Percentiles rank a stretch among this genome's conserved stretches.
Conservation (phyloP, 2,888 invertebrate species). For the Endomychus coccineus region DNA sequence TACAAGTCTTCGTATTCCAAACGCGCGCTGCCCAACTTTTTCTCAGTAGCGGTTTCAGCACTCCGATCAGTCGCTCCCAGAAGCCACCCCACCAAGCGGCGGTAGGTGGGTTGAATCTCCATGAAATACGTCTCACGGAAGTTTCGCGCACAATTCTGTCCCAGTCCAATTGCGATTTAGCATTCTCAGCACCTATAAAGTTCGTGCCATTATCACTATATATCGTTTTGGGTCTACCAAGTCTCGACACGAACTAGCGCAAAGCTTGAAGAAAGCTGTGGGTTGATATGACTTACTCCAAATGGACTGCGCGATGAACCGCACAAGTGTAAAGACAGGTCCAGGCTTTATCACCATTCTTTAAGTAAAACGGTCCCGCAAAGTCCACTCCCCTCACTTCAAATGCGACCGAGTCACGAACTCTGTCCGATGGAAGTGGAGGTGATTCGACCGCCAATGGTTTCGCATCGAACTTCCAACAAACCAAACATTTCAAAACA, state of each 20-base stretch:
- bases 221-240: slow-evolving; percentile 32
- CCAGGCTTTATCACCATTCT: slow-evolving; percentile 28
- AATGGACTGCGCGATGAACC: slow-evolving; percentile 35
- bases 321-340: slow-evolving; percentile 24
- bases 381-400: too few species aligned
- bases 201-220: slow-evolving; percentile 31
- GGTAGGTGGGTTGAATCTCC: slow-evolving; percentile 25
- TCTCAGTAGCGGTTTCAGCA: slow-evolving; percentile 1
- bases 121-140: slow-evolving; percentile 21
- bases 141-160: slow-evolving; percentile 19
- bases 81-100: slow-evolving; percentile 8
- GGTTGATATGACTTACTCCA: slow-evolving; percentile 33
- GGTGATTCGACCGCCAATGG: too few species aligned
- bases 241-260: slow-evolving; percentile 31
- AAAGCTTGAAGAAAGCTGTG: slow-evolving; percentile 31
- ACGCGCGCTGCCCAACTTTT: slow-evolving; percentile 29
- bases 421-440: too few species aligned
- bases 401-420: too few species aligned
- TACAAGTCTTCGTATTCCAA: slow-evolving; percentile 25
- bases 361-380: slow-evolving; percentile 34
- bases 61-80: slow-evolving; percentile 4
- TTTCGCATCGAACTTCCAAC: too few species aligned
- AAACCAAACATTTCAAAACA: too few species aligned
- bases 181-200: slow-evolving; percentile 33
- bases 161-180: slow-evolving; percentile 27